Evolutionary conservation across 2,113 vertebrate genomes (phyloP), one percentile per base, ranked within the genome.

Genomic region (Phylloscopus trochiloides): DNA sequence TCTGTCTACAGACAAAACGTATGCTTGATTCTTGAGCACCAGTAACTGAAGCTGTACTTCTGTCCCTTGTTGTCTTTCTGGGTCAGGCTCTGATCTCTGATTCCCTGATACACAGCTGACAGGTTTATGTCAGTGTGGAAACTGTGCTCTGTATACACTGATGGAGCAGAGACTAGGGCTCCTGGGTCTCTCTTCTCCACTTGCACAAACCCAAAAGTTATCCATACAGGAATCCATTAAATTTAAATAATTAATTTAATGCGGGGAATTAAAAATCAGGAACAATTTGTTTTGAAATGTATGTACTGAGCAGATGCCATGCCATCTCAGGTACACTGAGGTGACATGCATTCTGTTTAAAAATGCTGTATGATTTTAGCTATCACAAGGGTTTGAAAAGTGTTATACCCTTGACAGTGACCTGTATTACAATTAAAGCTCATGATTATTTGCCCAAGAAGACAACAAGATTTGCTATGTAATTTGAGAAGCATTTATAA

Each of bases 401-500:
- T 77, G 87, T 93, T 96, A 96, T 97, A 93, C 86, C 93, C 96
- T 97, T 96, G 96, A 94, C 84, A 90, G 87, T 96, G 97, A 97
- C 97, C 97, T 92, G 50, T 92, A 75, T 97, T 89, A 96, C 94
- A 97, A 94, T 97, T 95, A 98, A 96, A 93, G 74, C 94, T 89
- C 66, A 72, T 92, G 92, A 95, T 91, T 96, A 89, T 97, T 97
- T 97, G 92, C 96, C 85, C 83, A 97, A 92, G 95, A 97, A 98
- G 97, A 97, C 97, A 96, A 94, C 61, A 90, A 96, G 96, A 95
- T 96, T 96, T 95, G 93, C 96, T 96, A 29, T 94, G 95, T 96
- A 97, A 98, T 97, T 97, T 86, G 90, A 97, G 96, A 95, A 96
- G 88, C 97, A 93, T 96, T 97, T 96, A 95, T 74, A 72, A 73